Percentiles rank a stretch among this genome's conserved stretches.
Evolutionary conservation across 2,888 invertebrate species (phyloP).

Genomic region (Ceramica pisi): DNA sequence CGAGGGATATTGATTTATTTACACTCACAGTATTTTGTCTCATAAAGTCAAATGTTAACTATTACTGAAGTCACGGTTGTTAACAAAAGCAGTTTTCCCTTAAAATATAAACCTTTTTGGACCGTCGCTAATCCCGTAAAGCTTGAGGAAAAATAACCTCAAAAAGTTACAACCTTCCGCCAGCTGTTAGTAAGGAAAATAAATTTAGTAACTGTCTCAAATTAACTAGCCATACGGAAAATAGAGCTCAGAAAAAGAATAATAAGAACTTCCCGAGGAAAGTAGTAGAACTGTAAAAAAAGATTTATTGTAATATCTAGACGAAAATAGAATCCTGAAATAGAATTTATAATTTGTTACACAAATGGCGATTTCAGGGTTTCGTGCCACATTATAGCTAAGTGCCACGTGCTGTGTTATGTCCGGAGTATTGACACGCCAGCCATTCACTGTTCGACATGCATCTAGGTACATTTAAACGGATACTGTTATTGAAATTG

Average conservation of each 20-base stretch:
- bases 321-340: slow-evolving; percentile 40
- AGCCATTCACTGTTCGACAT: slow-evolving; percentile 15
- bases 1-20: background rate
- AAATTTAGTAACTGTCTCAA: background rate
- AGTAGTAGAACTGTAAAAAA: slow-evolving; percentile 18
- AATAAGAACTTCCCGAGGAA: background rate
- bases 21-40: background rate
- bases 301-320: background rate
- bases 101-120: slow-evolving; percentile 21
- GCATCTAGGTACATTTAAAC: slow-evolving; percentile 22
- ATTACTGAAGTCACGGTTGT: slow-evolving; percentile 5
- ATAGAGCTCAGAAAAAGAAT: slow-evolving; percentile 13
- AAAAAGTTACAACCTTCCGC: background rate
- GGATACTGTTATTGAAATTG: slow-evolving; percentile 18
- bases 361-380: slow-evolving; percentile 19
- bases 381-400: slow-evolving; percentile 17
- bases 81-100: background rate
- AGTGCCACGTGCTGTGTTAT: slow-evolving; percentile 34
- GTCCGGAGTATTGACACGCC: slow-evolving; percentile 34
- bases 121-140: slow-evolving; percentile 32
- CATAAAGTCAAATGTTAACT: background rate
- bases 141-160: slow-evolving; percentile 35
- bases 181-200: slow-evolving; percentile 28
- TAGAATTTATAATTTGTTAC: slow-evolving; percentile 6
- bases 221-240: slow-evolving; percentile 15